phyloP scores from a whole-genome alignment of 1,140 invertebrate species.

The Anastrepha obliqua region DNA sequence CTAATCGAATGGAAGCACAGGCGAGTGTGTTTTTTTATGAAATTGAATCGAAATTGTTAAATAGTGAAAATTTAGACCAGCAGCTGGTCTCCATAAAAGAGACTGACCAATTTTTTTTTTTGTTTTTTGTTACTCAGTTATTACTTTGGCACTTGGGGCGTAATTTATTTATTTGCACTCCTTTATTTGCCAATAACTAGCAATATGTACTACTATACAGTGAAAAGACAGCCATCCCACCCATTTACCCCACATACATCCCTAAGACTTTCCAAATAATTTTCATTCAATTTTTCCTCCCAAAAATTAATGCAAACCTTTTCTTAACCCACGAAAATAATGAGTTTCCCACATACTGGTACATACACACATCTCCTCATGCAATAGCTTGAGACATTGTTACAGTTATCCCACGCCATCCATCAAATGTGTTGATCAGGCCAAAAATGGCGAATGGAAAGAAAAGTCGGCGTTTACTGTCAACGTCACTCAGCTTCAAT shows the following conservation, averaged over 20 bases:
- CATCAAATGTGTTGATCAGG: conserved; percentile 37
- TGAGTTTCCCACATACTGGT: conserved; percentile 2
- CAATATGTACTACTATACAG: too few relatives aligned
- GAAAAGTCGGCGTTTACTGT: conserved; percentile 46
- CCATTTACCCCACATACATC: background rate
- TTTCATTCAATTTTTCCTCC: background rate
- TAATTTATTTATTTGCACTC: too few relatives aligned
- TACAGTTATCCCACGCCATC: conserved; percentile 38
- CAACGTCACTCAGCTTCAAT: conserved; percentile 48
- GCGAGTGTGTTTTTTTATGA: too few relatives aligned
- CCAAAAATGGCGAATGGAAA: conserved; percentile 30
- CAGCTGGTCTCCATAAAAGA: too few relatives aligned
- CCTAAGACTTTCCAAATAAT: background rate
- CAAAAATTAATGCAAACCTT: background rate
- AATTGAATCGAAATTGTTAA: too few relatives aligned
- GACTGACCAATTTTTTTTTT: too few relatives aligned
- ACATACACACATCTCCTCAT: background rate
- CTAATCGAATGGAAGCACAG: too few relatives aligned
- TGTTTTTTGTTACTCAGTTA: too few relatives aligned
- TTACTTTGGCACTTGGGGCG: too few relatives aligned
- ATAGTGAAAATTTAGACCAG: too few relatives aligned
- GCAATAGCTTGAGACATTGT: background rate
- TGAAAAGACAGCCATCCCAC: too few relatives aligned
- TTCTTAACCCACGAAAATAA: background rate
- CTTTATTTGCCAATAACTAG: too few relatives aligned